Conservation (phyloP, 2,797 vertebrate species). For the Falco concolor region DNA sequence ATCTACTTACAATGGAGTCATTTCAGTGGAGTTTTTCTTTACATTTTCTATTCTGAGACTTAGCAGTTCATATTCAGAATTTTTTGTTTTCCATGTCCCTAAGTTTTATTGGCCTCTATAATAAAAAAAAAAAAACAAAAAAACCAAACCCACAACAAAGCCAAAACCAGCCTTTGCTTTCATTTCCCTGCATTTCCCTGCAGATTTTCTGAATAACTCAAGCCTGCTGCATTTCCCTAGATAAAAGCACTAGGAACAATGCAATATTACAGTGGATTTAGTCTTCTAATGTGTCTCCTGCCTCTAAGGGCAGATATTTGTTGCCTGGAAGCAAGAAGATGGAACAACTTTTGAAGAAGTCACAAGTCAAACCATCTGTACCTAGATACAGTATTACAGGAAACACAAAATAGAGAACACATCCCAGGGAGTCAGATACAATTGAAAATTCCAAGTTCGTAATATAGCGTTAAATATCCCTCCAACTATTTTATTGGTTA, state of each 20-base stretch:
- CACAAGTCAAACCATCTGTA: background rate
- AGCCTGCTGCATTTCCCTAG: background rate
- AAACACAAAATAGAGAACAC: background rate
- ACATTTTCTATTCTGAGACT: background rate
- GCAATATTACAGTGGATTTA: background rate
- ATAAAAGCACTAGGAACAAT: background rate
- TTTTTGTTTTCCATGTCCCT: background rate
- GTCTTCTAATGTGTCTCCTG: background rate
- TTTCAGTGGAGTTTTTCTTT: background rate
- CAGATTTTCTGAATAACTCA: background rate
- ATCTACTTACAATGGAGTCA: background rate
- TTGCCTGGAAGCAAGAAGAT: background rate
- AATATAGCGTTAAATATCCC: background rate
- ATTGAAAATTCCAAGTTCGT: background rate
- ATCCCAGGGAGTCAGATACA: background rate
- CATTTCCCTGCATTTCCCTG: background rate
- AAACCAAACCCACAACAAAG: background rate
- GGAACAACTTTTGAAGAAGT: background rate
- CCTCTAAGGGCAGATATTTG: background rate
- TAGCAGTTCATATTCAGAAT: background rate
- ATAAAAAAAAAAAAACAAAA: background rate
- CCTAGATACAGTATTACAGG: background rate
- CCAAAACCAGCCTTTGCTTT: background rate
- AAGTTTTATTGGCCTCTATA: background rate
- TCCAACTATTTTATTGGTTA: background rate